Conservation (phyloP, 2,113 vertebrate species). For the Gila orcuttii region DNA sequence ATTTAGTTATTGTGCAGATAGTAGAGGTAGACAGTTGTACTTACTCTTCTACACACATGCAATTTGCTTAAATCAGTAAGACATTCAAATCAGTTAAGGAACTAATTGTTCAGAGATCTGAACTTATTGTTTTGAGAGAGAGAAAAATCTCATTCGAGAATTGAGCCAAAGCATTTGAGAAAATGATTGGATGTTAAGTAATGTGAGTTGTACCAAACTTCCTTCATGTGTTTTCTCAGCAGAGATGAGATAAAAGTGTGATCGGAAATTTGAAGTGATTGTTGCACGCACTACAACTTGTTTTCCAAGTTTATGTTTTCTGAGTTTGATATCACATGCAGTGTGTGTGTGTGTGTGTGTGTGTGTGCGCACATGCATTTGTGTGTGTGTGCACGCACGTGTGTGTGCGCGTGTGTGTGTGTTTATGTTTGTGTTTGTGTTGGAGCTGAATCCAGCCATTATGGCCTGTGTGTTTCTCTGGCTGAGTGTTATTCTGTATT, state of each 20-base stretch:
- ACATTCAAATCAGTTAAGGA: no score
- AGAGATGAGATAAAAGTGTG: neutral
- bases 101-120: no score
- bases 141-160: no score
- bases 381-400: slow-evolving; percentile 25
- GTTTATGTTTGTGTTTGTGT: slow-evolving; percentile 35
- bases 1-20: no score
- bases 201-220: neutral
- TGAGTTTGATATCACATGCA: neutral
- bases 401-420: slow-evolving; percentile 32
- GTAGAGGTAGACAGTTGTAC: no score
- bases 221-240: neutral
- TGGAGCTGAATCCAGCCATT: slow-evolving; percentile 21
- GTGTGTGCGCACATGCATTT: no score
- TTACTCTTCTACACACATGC: no score
- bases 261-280: neutral
- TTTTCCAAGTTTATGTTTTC: neutral
- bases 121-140: no score
- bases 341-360: neutral
- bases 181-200: neutral
- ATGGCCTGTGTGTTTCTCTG: slow-evolving; percentile 29
- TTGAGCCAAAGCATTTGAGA: no score
- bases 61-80: no score
- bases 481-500: slow-evolving; percentile 14
- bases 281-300: neutral